phyloP scores from a whole-genome alignment of 2,888 invertebrate genomes.

The Phalera bucephala region DNA sequence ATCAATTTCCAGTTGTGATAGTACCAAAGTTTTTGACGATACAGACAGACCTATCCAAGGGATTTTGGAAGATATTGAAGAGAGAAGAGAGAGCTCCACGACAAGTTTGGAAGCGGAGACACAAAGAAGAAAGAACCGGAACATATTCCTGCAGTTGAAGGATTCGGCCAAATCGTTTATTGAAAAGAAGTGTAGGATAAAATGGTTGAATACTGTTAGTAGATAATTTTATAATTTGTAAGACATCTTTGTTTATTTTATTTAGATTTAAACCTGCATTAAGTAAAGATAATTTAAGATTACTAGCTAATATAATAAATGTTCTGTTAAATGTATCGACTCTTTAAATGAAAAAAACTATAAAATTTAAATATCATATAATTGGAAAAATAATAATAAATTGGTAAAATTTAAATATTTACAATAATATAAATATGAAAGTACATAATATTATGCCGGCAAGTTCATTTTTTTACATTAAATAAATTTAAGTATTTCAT shows the following conservation, averaged over 20 bases:
- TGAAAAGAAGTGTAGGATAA: slow-evolving; percentile 23
- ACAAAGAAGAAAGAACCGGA: slow-evolving; percentile 15
- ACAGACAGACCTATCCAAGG: slow-evolving; percentile 8
- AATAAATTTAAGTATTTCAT: slow-evolving; percentile 64
- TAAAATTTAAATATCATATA: slow-evolving; percentile 63
- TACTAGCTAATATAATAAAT: background rate
- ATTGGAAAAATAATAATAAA: slow-evolving; percentile 56
- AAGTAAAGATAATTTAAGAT: too few species aligned
- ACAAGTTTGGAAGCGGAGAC: slow-evolving; percentile 22
- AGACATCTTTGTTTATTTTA: background rate
- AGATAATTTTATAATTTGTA: background rate
- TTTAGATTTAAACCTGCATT: slow-evolving; percentile 1
- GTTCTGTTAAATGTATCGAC: background rate
- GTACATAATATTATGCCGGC: slow-evolving; percentile 75
- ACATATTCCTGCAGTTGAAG: slow-evolving; percentile 26
- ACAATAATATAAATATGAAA: slow-evolving; percentile 72
- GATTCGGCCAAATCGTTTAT: slow-evolving; percentile 26
- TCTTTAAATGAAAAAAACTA: slow-evolving; percentile 31
- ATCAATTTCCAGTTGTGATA: slow-evolving; percentile 11
- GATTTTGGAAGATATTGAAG: slow-evolving; percentile 16
- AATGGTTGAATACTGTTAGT: background rate
- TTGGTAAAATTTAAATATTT: slow-evolving; percentile 67
- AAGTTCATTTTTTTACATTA: slow-evolving; percentile 76
- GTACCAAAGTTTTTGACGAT: slow-evolving; percentile 15
- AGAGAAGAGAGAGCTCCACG: slow-evolving; percentile 2